Evolutionary conservation across 2,888 invertebrate species (phyloP), one percentile per base, ranked within the genome.

Genomic region (Drosophila fungiperda): DNA sequence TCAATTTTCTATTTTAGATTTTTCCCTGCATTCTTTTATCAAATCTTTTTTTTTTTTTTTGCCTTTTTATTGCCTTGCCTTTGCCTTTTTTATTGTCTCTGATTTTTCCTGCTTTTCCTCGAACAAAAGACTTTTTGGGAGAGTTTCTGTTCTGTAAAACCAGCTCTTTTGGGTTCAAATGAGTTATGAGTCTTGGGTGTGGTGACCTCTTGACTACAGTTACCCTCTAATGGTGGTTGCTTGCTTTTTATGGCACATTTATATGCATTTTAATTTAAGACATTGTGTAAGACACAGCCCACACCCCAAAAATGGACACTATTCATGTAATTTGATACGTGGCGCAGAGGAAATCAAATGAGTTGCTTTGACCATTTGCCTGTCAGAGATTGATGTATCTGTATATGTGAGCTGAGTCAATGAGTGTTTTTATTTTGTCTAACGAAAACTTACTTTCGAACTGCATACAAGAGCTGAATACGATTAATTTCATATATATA

Each of bases 261-360:
- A 57, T 69, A 72, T 73, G 80, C 79, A 73, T 66, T 83, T 68
- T 48, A 67, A 78, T 67, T 49, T 26, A 59, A 69, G 61, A 53
- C 35, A 11, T 54, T 53, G 36, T 38, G 64, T 26, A 36, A 54
- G 75, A 57, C 66, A 52, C 23, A 20, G n/a, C 40, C 68, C 54
- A 23, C 23, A 54, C 17, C 49, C 54, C 17, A 38, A 78, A 76
- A 79, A 76, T 74, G 78, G 73, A 78, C 73, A 70, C 84, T 76
- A 78, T 84, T 80, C 80, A 82, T 58, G 84, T 77, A 82, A 84
- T 74, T 63, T 61, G 84, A 84, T 84, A 81, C 64, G 77, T 66
- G 71, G 54, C 52, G 71, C 77, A 71, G 70, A 62, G 17, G 67
- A 78, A 85, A 85, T 82, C 80, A 72, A 76, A 78, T 69, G 63